phyloP scores from a whole-genome alignment of 2,797 vertebrate species.

The Lophotriccus pileatus region DNA sequence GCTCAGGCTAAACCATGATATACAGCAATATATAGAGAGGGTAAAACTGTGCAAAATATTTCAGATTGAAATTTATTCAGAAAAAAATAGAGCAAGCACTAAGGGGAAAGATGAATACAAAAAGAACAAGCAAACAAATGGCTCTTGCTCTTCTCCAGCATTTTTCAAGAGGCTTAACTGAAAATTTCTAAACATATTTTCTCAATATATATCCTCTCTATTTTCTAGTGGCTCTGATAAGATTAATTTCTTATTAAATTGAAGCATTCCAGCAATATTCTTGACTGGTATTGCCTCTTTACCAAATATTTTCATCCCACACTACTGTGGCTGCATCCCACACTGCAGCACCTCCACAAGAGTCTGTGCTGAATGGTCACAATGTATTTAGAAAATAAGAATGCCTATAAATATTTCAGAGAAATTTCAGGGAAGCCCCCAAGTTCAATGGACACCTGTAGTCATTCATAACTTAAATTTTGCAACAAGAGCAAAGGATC shows the following conservation, averaged over 20 bases:
- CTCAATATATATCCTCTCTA: background rate
- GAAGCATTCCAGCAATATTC: background rate
- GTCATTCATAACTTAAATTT: background rate
- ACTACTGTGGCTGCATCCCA: background rate
- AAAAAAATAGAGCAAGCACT: background rate
- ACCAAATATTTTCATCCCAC: background rate
- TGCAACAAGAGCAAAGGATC: background rate
- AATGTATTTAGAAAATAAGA: background rate
- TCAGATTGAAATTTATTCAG: background rate
- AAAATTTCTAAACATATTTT: background rate
- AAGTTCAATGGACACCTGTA: background rate
- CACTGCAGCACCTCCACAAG: rapidly evolving
- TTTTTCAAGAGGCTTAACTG: background rate
- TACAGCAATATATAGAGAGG: background rate
- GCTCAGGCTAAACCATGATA: background rate
- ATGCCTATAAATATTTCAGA: background rate
- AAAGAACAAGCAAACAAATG: background rate
- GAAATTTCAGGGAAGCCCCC: background rate
- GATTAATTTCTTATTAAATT: background rate
- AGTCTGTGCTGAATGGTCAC: background rate
- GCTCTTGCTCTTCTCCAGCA: background rate
- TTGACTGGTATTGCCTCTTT: background rate
- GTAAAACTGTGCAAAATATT: background rate
- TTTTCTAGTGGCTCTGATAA: background rate
- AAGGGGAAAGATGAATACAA: background rate